Percentiles rank a stretch among this genome's conserved stretches.
Evolutionary conservation across 2,888 invertebrate genomes (phyloP).

Genomic region (Drosophila meridiana): DNA sequence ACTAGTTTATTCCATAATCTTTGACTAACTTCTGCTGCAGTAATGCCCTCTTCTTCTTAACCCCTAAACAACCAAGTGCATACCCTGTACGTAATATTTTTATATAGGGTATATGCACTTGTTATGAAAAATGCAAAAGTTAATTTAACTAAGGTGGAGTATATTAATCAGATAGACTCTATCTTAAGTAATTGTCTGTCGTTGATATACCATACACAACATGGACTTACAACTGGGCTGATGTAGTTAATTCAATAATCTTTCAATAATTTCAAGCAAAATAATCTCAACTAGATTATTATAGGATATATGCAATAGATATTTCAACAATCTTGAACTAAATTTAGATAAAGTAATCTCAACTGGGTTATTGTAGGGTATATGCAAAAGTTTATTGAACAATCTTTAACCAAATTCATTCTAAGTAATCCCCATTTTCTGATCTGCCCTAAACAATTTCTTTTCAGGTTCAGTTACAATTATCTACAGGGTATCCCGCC

Average conservation of each 20-base stretch:
- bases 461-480: background rate
- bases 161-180: too few species aligned
- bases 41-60: background rate
- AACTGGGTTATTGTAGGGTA: background rate
- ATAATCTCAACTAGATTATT: too few species aligned
- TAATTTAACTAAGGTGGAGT: background rate
- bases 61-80: background rate
- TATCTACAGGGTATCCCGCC: constrained; percentile 6
- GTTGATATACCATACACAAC: rapidly evolving
- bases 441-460: background rate
- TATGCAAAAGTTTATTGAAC: background rate
- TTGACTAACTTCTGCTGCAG: background rate
- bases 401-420: background rate
- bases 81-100: background rate
- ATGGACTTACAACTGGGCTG: too few species aligned
- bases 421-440: too few species aligned
- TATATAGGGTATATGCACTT: background rate
- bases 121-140: rapidly evolving
- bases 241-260: too few species aligned
- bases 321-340: too few species aligned
- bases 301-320: too few species aligned
- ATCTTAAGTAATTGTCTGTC: too few species aligned
- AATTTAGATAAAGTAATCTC: too few species aligned
- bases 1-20: background rate
- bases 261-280: too few species aligned